phyloP scores from a whole-genome alignment of 1,140 invertebrate species.

The Megalopta genalis region DNA sequence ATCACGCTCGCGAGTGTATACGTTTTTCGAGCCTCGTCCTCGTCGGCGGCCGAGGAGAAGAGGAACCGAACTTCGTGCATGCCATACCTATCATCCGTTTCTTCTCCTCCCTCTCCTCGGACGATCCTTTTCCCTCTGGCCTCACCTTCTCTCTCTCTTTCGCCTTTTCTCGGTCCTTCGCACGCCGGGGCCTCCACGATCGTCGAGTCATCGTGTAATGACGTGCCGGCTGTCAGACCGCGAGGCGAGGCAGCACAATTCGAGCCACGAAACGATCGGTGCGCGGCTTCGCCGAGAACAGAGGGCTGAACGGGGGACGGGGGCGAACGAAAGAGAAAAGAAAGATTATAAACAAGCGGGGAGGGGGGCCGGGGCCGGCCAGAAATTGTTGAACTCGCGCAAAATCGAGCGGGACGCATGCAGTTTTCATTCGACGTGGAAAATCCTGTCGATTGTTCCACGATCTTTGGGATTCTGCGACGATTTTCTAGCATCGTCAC shows the following conservation, averaged over 20 bases:
- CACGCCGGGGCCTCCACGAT: constrained; percentile 48
- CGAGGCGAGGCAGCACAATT: constrained; percentile 58
- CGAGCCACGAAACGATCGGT: constrained; percentile 61
- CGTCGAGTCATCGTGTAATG: constrained; percentile 79
- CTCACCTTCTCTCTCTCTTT: constrained; percentile 41
- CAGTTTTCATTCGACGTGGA: too few species aligned
- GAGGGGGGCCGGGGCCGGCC: neutral
- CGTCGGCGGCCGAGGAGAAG: neutral
- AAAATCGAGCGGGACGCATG: too few species aligned
- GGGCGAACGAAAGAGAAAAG: neutral
- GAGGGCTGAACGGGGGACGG: constrained; percentile 8
- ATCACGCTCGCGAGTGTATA: constrained; percentile 17
- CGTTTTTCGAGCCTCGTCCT: constrained; percentile 28
- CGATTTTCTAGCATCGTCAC: too few species aligned
- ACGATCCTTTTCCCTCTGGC: constrained; percentile 55
- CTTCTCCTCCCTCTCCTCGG: constrained; percentile 25
- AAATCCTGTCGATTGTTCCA: too few species aligned
- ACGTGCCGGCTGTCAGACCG: constrained; percentile 75
- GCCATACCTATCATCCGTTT: constrained; percentile 44
- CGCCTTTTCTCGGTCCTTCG: constrained; percentile 55
- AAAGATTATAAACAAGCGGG: constrained; percentile 1
- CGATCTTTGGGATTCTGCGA: too few species aligned
- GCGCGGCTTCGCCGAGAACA: constrained; percentile 53
- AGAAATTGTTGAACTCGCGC: neutral
- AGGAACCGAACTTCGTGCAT: constrained; percentile 44